Base-by-base conservation (phyloP, 2,888 invertebrate genomes). In the Drosophila paranaensis region DNA sequence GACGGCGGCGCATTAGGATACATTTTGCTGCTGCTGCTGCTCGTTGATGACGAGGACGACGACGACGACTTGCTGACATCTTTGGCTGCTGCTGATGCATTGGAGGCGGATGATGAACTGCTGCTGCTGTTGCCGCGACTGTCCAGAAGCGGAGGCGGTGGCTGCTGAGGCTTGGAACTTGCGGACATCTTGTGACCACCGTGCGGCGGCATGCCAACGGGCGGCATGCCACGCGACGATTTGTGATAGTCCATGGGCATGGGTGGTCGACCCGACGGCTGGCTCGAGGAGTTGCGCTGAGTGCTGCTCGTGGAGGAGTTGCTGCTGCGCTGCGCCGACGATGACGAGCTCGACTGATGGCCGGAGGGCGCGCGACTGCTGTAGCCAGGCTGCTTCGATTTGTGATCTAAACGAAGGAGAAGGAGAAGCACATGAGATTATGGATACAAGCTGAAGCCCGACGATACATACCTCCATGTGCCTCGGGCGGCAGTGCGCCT, bases 191-290 rank as follows among this genome's bases (percentile, higher is more conserved):
- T 91, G 71, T 90, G 90, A 6, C 79, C 63, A 39, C 73, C 79
- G 16, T 90, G 88, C 6, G 83, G 66, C 13, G 82, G 81, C 56
- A 84, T 53, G 2, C 74, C 69, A 5, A 74, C 85, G 0, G 89
- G 88, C 37, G 88, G 88, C 79, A 90, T 81, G 53, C 79, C 70
- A 30, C 91, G 90, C 33, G 92, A 81, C 27, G 92, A 79, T 51
- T 92, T 92, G 60, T 92, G 92, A 63, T 92, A 92, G 71, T 90
- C 92, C 51, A 90, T 84, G 6, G 90, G 83, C 77, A 86, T 74
- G 3, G 87, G 73, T 20, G 83, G 84, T 11, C 86, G 81, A 11
- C 81, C 76, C 11, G 78, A 63, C 50, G 78, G 71, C 16, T 84
- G 79, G 20, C 60, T 45, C 9, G 82, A 72, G 10, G 87, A 81